phyloP scores from a whole-genome alignment of 2,113 vertebrate species.

The Platichthys flesus region DNA sequence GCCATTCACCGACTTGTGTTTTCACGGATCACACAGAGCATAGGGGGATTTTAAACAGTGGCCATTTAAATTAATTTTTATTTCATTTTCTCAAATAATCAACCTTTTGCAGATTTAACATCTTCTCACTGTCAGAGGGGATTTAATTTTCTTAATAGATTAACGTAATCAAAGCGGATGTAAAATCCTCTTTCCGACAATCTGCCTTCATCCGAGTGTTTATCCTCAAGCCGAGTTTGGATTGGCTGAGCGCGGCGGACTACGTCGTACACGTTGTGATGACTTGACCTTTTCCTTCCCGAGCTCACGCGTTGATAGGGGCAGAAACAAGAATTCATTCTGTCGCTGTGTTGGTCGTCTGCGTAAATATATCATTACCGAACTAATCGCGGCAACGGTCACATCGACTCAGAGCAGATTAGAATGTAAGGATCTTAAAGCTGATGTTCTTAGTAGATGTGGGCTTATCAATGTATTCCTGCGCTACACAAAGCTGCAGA shows the following conservation, averaged over 20 bases:
- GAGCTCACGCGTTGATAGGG: background rate
- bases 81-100: conserved; percentile 51
- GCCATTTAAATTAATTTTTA: conserved; percentile 7
- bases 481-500: conserved; percentile 45
- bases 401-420: conserved; percentile 54
- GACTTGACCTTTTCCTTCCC: background rate
- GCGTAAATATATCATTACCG: conserved; percentile 7
- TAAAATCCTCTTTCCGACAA: conserved; percentile 76
- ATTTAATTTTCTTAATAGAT: conserved; percentile 75
- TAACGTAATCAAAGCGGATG: conserved; percentile 72
- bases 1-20: too few relatives aligned
- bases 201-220: conserved; percentile 64
- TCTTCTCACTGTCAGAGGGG: conserved; percentile 61
- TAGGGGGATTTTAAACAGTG: conserved; percentile 16
- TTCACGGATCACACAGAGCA: conserved; percentile 1
- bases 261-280: background rate
- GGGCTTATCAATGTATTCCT: conserved; percentile 60
- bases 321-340: background rate
- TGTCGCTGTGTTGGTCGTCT: background rate
- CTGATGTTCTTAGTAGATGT: conserved; percentile 61
- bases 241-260: conserved; percentile 15
- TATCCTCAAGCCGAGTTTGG: conserved; percentile 35
- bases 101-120: conserved; percentile 62
- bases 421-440: conserved; percentile 67
- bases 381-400: conserved; percentile 26